phyloP scores from a whole-genome alignment of 1,140 invertebrate genomes.

The Eupristina koningsbergeri region DNA sequence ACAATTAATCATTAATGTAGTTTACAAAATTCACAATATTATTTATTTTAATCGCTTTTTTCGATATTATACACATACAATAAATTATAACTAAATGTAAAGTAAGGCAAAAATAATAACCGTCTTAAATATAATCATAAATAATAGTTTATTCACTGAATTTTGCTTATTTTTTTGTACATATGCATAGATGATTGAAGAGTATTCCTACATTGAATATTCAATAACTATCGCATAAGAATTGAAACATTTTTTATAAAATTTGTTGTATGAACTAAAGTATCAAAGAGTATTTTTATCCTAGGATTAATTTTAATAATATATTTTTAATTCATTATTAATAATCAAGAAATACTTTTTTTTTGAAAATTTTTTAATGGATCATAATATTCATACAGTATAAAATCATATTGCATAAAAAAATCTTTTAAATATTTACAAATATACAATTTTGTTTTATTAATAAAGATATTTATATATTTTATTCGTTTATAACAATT shows the following conservation, averaged over 20 bases:
- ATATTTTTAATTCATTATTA: neutral
- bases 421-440: too few species aligned
- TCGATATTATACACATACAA: neutral
- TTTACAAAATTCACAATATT: conserved; percentile 5
- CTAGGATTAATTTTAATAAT: neutral
- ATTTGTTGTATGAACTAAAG: neutral
- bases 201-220: neutral
- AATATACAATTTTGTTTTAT: too few species aligned
- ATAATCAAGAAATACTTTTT: neutral
- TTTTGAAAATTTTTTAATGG: neutral
- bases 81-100: neutral
- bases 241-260: neutral
- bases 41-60: conserved; percentile 3
- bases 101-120: neutral
- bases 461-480: too few species aligned
- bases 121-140: neutral
- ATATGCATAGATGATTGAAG: neutral
- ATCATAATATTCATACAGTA: too few species aligned
- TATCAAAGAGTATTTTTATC: neutral
- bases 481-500: too few species aligned
- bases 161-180: neutral
- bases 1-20: conserved; percentile 19
- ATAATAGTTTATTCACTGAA: conserved; percentile 1
- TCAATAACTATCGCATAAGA: neutral
- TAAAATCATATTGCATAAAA: too few species aligned